Evolutionary conservation across 2,888 invertebrate species (phyloP), one percentile per base, ranked within the genome.

Genomic region (Hofmannophila pseudospretella): DNA sequence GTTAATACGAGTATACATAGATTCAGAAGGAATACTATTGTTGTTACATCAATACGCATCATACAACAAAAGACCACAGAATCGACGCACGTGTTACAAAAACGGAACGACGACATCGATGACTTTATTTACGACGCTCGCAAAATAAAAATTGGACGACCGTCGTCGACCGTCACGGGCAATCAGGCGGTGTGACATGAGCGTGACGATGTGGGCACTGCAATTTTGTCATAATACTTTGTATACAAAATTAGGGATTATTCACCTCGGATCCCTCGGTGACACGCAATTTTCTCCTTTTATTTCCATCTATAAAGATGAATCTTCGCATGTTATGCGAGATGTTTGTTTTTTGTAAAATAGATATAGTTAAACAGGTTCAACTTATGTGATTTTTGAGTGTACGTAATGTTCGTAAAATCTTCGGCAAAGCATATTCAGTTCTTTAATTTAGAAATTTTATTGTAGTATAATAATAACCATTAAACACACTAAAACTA

Each of bases 231-330:
- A 30, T 35, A 38, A 35, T 20, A 29, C 48, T 66, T 58, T 72
- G 78, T 80, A 79, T 81, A 76, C 79, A 77, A 76, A 77, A 79
- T 79, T 79, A 78, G 70, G 69, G 69, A 76, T 71, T 67, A 78
- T 77, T 77, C 76, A 69, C 58, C 58, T 63, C 54, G 44, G 44
- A 38, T 34, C 48, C 57, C 60, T 49, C 49, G 22, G 34, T 68
- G 67, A 74, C 58, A 58, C 48, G 63, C 64, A 61, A 66, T 67
- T 67, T 58, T 54, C 49, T 42, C 51, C 57, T 52, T 62, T 61
- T 68, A 63, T 66, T 53, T 50, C 39, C 44, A 46, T 34, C 45
- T 47, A 47, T 49, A 48, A 46, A n/a, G n/a, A n/a, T n/a, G n/a
- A n/a, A n/a, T n/a, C n/a, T n/a, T n/a, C n/a, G n/a, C 42, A 44